Percentiles rank a stretch among this genome's conserved stretches.
phyloP scores from a whole-genome alignment of 1,140 invertebrate genomes.

The Trichogramma pretiosum region DNA sequence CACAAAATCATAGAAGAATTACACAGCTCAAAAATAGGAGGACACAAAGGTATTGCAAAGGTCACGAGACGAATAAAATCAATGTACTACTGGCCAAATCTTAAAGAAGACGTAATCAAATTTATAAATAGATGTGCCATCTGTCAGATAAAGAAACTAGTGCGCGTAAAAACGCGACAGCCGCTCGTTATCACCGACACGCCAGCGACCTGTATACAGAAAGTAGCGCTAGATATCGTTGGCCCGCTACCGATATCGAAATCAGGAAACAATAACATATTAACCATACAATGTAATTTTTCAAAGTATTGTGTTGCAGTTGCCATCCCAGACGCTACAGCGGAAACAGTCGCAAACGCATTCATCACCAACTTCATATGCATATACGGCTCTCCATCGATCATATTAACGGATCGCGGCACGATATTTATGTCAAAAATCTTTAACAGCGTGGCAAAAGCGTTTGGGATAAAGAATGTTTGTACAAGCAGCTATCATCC shows the following conservation, averaged over 20 bases:
- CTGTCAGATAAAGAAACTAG: slow-evolving; percentile 16
- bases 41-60: slow-evolving; percentile 18
- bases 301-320: neutral
- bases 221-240: slow-evolving; percentile 22
- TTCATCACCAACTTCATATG: neutral
- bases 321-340: neutral
- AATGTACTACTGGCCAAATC: slow-evolving; percentile 19
- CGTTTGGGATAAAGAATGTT: slow-evolving; percentile 11
- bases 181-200: slow-evolving; percentile 17
- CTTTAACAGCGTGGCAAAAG: neutral
- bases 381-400: slow-evolving; percentile 8
- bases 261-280: slow-evolving; percentile 14
- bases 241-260: slow-evolving; percentile 22
- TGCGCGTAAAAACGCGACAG: slow-evolving; percentile 6
- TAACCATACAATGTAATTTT: slow-evolving; percentile 2
- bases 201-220: neutral
- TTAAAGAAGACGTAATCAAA: slow-evolving; percentile 16
- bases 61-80: slow-evolving; percentile 7
- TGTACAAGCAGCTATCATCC: slow-evolving; percentile 5
- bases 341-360: neutral
- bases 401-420: slow-evolving; percentile 15
- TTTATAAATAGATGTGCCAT: slow-evolving; percentile 13
- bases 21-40: slow-evolving; percentile 13
- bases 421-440: neutral
- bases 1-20: slow-evolving; percentile 9